Base-by-base conservation (phyloP, 1,140 invertebrate genomes). In the Cydia fagiglandana region DNA sequence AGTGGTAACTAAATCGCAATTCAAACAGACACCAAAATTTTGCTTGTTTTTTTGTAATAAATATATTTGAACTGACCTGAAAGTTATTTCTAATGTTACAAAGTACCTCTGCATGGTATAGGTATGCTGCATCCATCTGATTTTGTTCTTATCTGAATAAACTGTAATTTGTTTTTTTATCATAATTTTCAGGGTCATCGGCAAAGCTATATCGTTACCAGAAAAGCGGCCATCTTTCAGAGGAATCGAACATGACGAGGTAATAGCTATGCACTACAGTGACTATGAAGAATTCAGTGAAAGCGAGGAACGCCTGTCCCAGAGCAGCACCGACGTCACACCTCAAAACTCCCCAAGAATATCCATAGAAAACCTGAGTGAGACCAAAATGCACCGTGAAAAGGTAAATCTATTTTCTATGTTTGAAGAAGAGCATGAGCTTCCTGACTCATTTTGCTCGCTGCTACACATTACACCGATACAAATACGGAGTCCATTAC, bases 211-310 rank as follows among this genome's bases (percentile, higher is more conserved):
- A 77, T 79, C 74, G 53, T 61, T 89, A 73, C 86, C 89, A 28
- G 89, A 92, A n/a, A 86, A 84, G 74, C 84, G 81, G 45, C 66
- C 86, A 20, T 84, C 77, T 17, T 87, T 86, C 74, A 83, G 81
- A 77, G 85, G 90, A 75, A 86, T 88, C 47, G 90, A 91, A 38
- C 86, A 91, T 74, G 92, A 93, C 15, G 93, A 93, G 78, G 83
- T 93, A n/a, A 88, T 93, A 73, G 90, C 88, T 1, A 86, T 92
- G 81, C 90, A 93, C 75, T 93, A 93, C 77, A 91, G 85, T 80
- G 88, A 93, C 73, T 92, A 91, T 73, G 88, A 92, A 70, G 82
- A 88, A 50, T 91, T 89, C 78, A 90, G 87, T 79, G 88, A 92
- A 76, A 88, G 88, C 66, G 91, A 92, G 12, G 90, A 91, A 34